A percentile compares a stretch with the other conserved stretches of the same genome.
Conservation (phyloP, 2,113 vertebrate species). For the Megalops atlanticus region DNA sequence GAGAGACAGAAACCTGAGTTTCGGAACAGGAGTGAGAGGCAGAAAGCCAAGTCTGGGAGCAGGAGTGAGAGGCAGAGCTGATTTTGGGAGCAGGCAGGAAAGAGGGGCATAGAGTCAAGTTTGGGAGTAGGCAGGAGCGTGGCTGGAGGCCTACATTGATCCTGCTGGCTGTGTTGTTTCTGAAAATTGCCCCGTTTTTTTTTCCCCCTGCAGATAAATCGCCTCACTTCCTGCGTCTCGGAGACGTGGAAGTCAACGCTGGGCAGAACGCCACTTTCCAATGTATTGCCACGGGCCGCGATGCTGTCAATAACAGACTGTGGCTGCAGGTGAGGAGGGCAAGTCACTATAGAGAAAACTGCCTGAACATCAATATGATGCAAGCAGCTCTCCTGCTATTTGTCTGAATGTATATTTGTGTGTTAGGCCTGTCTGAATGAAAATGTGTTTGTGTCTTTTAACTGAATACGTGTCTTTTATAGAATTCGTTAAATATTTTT, state of each 20-base stretch:
- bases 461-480: not conserved
- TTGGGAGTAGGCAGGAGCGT: too few species aligned
- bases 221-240: slow-evolving; percentile 95
- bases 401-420: not conserved
- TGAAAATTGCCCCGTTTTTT: slow-evolving; percentile 43
- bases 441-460: not conserved
- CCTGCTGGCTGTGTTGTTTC: slow-evolving; percentile 13
- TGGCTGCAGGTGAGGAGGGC: slow-evolving; percentile 89
- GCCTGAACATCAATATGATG: not conserved
- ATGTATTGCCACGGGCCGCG: slow-evolving; percentile 93
- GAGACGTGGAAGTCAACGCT: slow-evolving; percentile 98
- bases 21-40: slow-evolving; percentile 14
- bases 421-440: not conserved
- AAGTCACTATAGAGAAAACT: not conserved
- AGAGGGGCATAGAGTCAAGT: too few species aligned
- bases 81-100: too few species aligned
- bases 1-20: slow-evolving; percentile 8
- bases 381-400: too few species aligned
- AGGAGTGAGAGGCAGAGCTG: too few species aligned
- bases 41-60: too few species aligned
- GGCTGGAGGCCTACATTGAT: slow-evolving; percentile 1
- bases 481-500: not conserved
- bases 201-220: slow-evolving; percentile 84
- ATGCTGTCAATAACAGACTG: slow-evolving; percentile 90
- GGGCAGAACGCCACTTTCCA: slow-evolving; percentile 98